Evolutionary conservation across 2,797 vertebrate genomes (phyloP), one percentile per base, ranked within the genome.

Genomic region (Hyperoplus immaculatus): DNA sequence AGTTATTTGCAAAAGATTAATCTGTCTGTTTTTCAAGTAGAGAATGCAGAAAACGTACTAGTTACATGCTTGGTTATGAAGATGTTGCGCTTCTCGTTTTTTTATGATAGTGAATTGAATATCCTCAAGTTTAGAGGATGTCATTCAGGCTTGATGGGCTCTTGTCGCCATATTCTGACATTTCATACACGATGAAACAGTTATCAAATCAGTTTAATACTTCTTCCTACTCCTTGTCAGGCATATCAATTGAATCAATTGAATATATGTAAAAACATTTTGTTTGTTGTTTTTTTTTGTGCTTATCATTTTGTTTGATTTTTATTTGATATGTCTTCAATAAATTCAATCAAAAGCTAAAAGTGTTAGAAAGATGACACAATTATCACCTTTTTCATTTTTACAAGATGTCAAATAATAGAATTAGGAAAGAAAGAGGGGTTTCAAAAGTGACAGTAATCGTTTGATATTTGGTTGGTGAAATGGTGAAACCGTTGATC

Each of bases 401-500:
- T 29, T 29, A 29, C 29, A 29, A 29, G 29, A 29, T 29, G 29
- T 29, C 29, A 29, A 29, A 29, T 29, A 29, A 29, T 3, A 29
- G 29, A 29, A 29, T 3, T 29, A 29, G 29, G 29, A 29, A 29
- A 29, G 29, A 29, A 29, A 29, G 29, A 29, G 29, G 29, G 29
- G 29, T 29, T 29, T 29, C 3, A 29, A 29, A 29, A 29, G 16
- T 8, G 4, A 53, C 9, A 62, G 13, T 45, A 39, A 50, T 15
- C 7, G 16, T 62, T 11, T 64, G 62, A 36, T 55, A n/a, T 54
- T 45, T 46, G 14, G 42, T 41, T 14, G 62, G 18, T 29, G 6
- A 77, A 54, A 69, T 6, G 21, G 5, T 39, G 43, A 49, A 69
- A 50, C 12, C 39, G 53, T 5, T 21, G 50, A n/a, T 53, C 47